These are phyloP conservation scores for Euglossa dilemma DNA, from an alignment of 1,140 invertebrate genomes.

Conservation along the genomic window DNA sequence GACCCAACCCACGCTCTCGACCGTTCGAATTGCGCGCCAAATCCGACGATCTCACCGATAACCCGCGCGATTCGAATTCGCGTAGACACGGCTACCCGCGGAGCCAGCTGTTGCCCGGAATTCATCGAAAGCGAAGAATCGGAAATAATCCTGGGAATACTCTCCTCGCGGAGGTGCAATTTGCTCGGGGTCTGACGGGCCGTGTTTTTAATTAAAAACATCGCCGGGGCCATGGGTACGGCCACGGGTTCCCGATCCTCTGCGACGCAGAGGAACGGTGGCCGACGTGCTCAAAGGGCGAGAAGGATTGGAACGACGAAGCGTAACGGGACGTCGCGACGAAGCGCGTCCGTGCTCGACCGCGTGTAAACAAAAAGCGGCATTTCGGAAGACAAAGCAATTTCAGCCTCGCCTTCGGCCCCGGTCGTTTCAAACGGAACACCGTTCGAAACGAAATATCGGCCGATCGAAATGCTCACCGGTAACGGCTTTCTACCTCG, in stretches of 20 bases:
- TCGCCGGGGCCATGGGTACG: not conserved
- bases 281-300: not conserved
- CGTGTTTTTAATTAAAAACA: conserved; percentile 60
- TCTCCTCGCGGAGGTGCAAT: not conserved
- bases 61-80: not conserved
- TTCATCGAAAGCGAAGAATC: not conserved
- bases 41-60: too few relatives aligned
- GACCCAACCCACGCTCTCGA: too few relatives aligned
- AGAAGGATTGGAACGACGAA: not conserved
- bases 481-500: not conserved
- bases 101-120: too few relatives aligned
- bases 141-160: conserved; percentile 26
- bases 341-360: not conserved
- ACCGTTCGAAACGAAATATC: not conserved
- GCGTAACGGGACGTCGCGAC: too few relatives aligned
- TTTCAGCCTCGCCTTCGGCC: too few relatives aligned
- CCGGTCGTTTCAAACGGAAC: too few relatives aligned
- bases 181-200: conserved; percentile 3
- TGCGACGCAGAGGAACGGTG: not conserved
- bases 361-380: too few relatives aligned
- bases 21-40: too few relatives aligned
- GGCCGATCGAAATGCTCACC: not conserved
- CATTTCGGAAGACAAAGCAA: too few relatives aligned
- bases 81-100: too few relatives aligned
- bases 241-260: not conserved